A percentile compares a stretch with the other conserved stretches of the same genome.
Evolutionary conservation across 2,113 vertebrate genomes (phyloP).

Genomic region (Pelobates fuscus): DNA sequence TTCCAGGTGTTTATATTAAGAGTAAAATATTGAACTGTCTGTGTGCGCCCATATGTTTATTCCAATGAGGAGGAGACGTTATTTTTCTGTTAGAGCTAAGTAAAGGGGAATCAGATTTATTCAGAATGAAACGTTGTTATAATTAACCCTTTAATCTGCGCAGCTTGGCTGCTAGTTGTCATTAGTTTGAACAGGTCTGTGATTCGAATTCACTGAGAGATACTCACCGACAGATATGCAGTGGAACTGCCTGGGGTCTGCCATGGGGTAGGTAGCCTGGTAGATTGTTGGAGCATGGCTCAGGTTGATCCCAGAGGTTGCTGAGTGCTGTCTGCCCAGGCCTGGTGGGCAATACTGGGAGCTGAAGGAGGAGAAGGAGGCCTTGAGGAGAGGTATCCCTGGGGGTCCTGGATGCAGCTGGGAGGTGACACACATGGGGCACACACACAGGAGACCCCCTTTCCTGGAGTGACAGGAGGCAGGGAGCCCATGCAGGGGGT

Average conservation of each 20-base stretch:
- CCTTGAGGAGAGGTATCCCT: conserved; percentile 88
- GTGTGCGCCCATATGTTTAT: no score
- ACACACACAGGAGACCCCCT: conserved; percentile 92
- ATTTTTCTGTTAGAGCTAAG: no score
- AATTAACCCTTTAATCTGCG: no score
- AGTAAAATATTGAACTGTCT: no score
- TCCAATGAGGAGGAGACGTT: no score
- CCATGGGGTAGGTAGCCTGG: conserved; percentile 87
- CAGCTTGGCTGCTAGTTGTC: no score
- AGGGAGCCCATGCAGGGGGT: conserved; percentile 81
- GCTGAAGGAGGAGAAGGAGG: conserved; percentile 87
- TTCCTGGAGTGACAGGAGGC: conserved; percentile 91
- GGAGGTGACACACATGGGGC: conserved; percentile 90
- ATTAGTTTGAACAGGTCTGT: no score
- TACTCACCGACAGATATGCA: conserved; percentile 96
- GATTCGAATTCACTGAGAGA: neutral
- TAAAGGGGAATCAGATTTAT: no score
- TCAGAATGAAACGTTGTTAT: no score
- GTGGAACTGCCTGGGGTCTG: conserved; percentile 95
- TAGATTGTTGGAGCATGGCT: conserved; percentile 86
- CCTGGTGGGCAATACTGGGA: conserved; percentile 92
- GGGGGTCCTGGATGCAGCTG: conserved; percentile 90
- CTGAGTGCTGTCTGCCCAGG: conserved; percentile 83
- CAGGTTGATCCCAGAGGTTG: conserved; percentile 78
- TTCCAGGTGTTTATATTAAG: no score